Base-by-base conservation (phyloP, 1,140 invertebrate genomes). In the Hypothenemus hampei region DNA sequence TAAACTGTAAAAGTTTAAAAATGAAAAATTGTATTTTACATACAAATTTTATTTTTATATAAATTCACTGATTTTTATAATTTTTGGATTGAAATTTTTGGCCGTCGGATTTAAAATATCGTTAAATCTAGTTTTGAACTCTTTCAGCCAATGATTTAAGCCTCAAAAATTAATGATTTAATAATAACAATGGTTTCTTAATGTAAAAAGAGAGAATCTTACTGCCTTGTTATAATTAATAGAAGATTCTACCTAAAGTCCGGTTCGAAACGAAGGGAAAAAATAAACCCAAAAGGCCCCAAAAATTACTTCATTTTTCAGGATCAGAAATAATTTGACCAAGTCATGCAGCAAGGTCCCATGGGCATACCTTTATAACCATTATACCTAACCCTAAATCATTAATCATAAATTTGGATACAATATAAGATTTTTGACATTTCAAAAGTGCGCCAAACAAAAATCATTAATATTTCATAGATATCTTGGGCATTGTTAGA, bases 391-490 rank as follows among this genome's bases (percentile, higher is more conserved):
- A 18, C 31, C 39, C 29, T 22, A 13, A 35, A 66, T 61, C 66
- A 68, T 68, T 68, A 68, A 69, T 69, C 68, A 69, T 68, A 69
- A 62, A 68, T 65, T 58, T 60, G 58, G 59, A 46, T 57, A 67
- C 64, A 69, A 65, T 65, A 63, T 61, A 57, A 65, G 29, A 64
- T 68, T 69, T 69, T 68, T 68, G 67, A 69, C 66, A 62, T 64
- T 64, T 61, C 44, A 61, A 66, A 65, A 60, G 60, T 65, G 63
- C 61, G 54, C 59, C 64, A 64, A 68, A 68, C 62, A 61, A 66
- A 61, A 64, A 67, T 69, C 65, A 70, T 69, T 70, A 70, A 70
- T 69, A 69, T 67, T 66, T 67, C 59, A 63, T 64, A 58, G 51
- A 65, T 54, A 64, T 54, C n/a, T n/a, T n/a, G n/a, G n/a, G 40